Evolutionary conservation across 2,888 invertebrate genomes (phyloP).

Genomic region (Aleiodes testaceus): DNA sequence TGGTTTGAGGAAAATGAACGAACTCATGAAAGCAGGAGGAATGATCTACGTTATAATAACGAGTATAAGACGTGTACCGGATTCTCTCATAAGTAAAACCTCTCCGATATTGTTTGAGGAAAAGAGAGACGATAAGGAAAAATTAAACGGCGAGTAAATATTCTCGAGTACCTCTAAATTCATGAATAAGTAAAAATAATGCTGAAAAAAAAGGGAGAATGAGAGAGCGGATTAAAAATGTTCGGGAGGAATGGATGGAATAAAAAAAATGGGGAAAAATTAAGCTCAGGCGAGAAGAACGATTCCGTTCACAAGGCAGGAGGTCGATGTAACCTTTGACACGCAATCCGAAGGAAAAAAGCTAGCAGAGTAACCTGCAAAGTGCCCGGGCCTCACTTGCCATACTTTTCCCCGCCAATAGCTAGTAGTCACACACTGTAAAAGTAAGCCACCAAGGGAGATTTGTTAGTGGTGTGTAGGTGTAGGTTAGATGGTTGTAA

Average conservation of each 20-base stretch:
- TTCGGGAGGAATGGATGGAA: slow-evolving; percentile 14
- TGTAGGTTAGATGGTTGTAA: slow-evolving; percentile 51
- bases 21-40: slow-evolving; percentile 51
- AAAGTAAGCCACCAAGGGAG: slow-evolving; percentile 49
- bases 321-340: slow-evolving; percentile 67
- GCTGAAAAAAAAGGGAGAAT: slow-evolving; percentile 34
- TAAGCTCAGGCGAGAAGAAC: slow-evolving; percentile 4
- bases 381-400: slow-evolving; percentile 3
- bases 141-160: background rate
- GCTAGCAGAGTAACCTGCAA: slow-evolving; percentile 22
- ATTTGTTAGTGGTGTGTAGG: slow-evolving; percentile 46
- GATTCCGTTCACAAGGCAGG: slow-evolving; percentile 37
- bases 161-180: too few relatives aligned
- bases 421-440: slow-evolving; percentile 44
- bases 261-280: too few relatives aligned
- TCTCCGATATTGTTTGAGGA: slow-evolving; percentile 61
- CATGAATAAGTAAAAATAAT: too few relatives aligned
- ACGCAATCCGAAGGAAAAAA: slow-evolving; percentile 61
- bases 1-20: slow-evolving; percentile 15
- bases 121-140: slow-evolving; percentile 49
- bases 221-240: background rate
- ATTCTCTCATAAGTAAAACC: slow-evolving; percentile 55
- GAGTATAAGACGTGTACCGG: slow-evolving; percentile 57
- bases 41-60: slow-evolving; percentile 62
- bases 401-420: slow-evolving; percentile 3